A percentile compares a stretch with the other conserved stretches of the same genome.
These are phyloP conservation scores for Hydrozoanthus tunicans DNA, from an alignment of 64 coral and sea anemone species.

Conservation along the genomic window DNA sequence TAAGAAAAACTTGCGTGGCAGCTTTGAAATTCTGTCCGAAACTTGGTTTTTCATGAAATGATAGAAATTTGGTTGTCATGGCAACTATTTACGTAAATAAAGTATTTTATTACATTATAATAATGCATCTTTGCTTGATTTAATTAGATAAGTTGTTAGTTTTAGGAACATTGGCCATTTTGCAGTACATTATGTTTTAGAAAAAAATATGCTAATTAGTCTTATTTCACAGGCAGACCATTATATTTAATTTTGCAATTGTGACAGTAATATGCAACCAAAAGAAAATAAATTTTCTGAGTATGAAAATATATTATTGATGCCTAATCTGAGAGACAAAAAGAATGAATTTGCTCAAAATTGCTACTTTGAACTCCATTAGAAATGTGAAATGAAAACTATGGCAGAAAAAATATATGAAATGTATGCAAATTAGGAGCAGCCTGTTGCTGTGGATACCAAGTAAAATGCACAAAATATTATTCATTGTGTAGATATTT, in stretches of 20 bases:
- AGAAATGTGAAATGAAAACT: conserved; percentile 15
- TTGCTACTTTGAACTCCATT: conserved; percentile 1
- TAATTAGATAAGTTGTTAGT: neutral
- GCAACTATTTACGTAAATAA: too few relatives aligned
- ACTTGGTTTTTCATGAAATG: too few relatives aligned
- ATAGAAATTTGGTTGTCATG: too few relatives aligned
- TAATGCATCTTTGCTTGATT: neutral
- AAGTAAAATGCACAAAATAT: neutral
- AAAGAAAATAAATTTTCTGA: conserved; percentile 34
- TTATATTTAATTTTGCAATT: conserved; percentile 33
- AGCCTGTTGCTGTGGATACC: conserved; percentile 29
- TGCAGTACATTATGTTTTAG: conserved; percentile 25
- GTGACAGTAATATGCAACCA: conserved; percentile 26
- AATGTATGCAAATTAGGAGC: conserved; percentile 34
- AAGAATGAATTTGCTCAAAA: neutral
- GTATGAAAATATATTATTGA: conserved; percentile 6
- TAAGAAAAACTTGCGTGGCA: too few relatives aligned
- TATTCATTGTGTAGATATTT: neutral
- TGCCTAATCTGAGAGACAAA: conserved; percentile 7
- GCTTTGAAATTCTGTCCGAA: too few relatives aligned
- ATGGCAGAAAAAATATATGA: neutral
- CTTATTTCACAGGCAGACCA: conserved; percentile 3
- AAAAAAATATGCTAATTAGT: conserved; percentile 37
- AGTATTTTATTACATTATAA: too few relatives aligned
- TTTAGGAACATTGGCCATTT: conserved; percentile 19